Base-by-base conservation (phyloP, 2,797 vertebrate species). In the Notoglanidium macrostoma region DNA sequence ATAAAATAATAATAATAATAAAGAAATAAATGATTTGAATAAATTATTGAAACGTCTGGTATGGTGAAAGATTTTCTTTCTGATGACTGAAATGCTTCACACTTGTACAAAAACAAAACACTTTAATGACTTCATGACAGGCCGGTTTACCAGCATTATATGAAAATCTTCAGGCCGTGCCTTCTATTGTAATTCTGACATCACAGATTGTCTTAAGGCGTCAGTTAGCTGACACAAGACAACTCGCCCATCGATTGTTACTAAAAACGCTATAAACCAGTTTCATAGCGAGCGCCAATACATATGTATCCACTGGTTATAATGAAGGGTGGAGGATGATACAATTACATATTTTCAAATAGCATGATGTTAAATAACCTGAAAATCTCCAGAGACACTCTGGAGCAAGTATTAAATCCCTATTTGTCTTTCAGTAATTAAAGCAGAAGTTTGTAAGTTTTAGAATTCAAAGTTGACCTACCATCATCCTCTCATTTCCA, bases 181-280 rank as follows among this genome's bases (percentile, higher is more conserved):
- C 72, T 15, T 2, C 55, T 76, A 77, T 74, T 85, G 84, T 85
- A 32, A 32, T 26, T 77, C 55, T 85, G n/a, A 85, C 51, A 73
- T 72, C 67, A 70, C 5, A 5, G 15, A 14, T 32, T 83, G 61
- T 51, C 17, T 23, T 40, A 14, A 44, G 32, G 32, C 11, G 19
- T 80, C 77, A 80, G 21, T 59, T 61, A 40, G 35, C 21, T 23
- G 23, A 65, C 40, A 49, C 40, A 49, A 12, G 11, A 61, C 32
- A 80, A 79, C 54, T 26, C 32, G 29, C 32, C 55, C 32, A 23
- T 23, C 55, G 3, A 44, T 6, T 17, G 32, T 40, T 59, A 79
- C 19, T 4, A 79, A 57, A 40, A 40, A 23, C 76, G 5, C 21
- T 19, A n/a, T 63, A 49, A 65, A 82, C 61, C 11, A 49, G 61